Evolutionary conservation across 2,113 vertebrate genomes (phyloP).

Genomic region (Syngnathus floridae): DNA sequence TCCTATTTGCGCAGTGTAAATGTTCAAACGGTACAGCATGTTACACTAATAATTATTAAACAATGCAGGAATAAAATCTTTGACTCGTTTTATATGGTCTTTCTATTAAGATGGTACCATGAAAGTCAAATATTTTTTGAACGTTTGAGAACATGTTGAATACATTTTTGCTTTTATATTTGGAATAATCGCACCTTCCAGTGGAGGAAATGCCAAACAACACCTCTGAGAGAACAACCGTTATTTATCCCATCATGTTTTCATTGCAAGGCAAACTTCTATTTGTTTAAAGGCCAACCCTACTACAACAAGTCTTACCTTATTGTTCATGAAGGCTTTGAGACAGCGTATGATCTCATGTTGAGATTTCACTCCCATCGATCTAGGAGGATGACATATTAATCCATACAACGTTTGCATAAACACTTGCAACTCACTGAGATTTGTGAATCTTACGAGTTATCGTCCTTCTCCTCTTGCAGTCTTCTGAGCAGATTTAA

Average conservation of each 20-base stretch:
- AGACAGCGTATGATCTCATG: constrained; percentile 86
- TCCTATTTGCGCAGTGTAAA: no score
- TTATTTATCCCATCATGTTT: no score
- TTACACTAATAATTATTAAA: no score
- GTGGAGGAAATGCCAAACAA: constrained; percentile 12
- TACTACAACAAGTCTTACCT: constrained; percentile 60
- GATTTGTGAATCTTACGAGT: constrained; percentile 62
- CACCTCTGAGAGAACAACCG: not conserved
- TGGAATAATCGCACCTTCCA: constrained; percentile 10
- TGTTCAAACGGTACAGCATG: no score
- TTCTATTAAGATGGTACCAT: no score
- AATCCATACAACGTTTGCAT: not conserved
- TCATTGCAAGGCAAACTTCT: no score
- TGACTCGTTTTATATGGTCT: not conserved
- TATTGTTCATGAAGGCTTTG: constrained; percentile 92
- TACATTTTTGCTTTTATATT: not conserved
- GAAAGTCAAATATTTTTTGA: no score
- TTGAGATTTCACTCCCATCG: constrained; percentile 71
- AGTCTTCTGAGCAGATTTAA: constrained; percentile 76
- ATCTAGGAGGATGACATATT: constrained; percentile 21
- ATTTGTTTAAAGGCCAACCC: not conserved
- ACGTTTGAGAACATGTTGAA: not conserved
- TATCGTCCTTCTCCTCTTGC: constrained; percentile 80
- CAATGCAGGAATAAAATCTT: no score
- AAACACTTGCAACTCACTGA: not conserved